Percentiles rank a stretch among this genome's conserved stretches.
These are phyloP conservation scores for Agapornis canus DNA, from an alignment of 2,797 vertebrate genomes.

Conservation along the genomic window DNA sequence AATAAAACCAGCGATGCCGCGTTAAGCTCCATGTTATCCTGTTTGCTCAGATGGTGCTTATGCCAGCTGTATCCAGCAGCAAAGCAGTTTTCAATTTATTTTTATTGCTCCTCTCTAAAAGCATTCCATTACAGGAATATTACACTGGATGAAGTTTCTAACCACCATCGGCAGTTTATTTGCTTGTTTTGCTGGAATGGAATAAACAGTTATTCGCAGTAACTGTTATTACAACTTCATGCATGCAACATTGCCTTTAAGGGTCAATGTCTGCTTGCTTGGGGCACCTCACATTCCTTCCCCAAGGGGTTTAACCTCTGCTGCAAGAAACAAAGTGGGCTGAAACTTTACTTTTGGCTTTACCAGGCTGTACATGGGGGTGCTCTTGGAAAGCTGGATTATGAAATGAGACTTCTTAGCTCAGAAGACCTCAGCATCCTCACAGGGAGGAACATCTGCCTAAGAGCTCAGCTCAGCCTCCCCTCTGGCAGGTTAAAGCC, in stretches of 20 bases:
- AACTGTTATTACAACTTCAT: background rate
- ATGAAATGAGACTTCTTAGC: background rate
- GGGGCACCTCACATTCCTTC: background rate
- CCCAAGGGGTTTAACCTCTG: background rate
- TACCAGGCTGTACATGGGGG: too few relatives aligned
- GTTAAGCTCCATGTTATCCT: constrained; percentile 69
- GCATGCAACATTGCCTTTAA: background rate
- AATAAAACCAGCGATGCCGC: constrained; percentile 68
- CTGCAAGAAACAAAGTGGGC: background rate
- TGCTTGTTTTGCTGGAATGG: constrained; percentile 69
- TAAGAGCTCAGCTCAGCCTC: background rate
- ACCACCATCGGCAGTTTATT: constrained; percentile 70
- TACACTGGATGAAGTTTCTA: constrained; percentile 68
- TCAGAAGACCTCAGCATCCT: background rate
- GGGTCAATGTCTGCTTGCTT: constrained; percentile 34
- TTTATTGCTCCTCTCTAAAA: constrained; percentile 81
- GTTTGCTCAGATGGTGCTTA: constrained; percentile 71
- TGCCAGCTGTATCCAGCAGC: constrained; percentile 73
- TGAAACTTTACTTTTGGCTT: background rate
- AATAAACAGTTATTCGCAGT: constrained; percentile 44
- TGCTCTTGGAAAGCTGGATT: accelerated
- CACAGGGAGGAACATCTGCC: background rate
- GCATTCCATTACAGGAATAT: constrained; percentile 80
- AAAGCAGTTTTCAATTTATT: constrained; percentile 80
- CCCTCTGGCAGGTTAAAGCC: background rate